Evolutionary conservation across 2,888 invertebrate species (phyloP).

Genomic region (Ferrisia virgata): DNA sequence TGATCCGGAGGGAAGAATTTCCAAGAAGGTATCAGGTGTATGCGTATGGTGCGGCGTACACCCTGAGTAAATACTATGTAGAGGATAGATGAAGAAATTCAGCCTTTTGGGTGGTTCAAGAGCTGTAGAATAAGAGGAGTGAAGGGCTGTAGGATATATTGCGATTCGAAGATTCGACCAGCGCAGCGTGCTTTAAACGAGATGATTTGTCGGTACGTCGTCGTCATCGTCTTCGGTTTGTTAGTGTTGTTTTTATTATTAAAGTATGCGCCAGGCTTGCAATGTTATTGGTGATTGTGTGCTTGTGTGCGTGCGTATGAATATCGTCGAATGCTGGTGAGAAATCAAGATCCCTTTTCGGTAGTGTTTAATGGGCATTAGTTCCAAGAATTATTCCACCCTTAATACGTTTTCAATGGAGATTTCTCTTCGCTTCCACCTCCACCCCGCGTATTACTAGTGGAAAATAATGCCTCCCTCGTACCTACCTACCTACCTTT

Average conservation of each 20-base stretch:
- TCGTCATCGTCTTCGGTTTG: not conserved
- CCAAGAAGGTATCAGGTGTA: constrained; percentile 3
- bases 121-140: not conserved
- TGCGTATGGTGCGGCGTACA: no score
- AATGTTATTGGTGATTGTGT: not conserved
- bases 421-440: not conserved
- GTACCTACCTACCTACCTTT: no score
- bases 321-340: constrained; percentile 26
- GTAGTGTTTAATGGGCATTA: constrained; percentile 39
- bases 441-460: no score
- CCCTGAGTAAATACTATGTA: not conserved
- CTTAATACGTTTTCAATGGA: constrained; percentile 44
- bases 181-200: no score
- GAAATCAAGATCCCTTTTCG: constrained; percentile 39
- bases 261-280: not conserved
- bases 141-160: not conserved
- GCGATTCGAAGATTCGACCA: no score
- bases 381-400: constrained; percentile 43
- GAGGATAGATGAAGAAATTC: not conserved
- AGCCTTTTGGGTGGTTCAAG: not conserved
- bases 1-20: not conserved
- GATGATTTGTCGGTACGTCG: not conserved
- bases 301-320: not conserved
- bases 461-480: constrained; percentile 32
- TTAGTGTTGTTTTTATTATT: not conserved